These are phyloP conservation scores for Callionymus lyra DNA, from an alignment of 2,113 vertebrate species.

Conservation along the genomic window DNA sequence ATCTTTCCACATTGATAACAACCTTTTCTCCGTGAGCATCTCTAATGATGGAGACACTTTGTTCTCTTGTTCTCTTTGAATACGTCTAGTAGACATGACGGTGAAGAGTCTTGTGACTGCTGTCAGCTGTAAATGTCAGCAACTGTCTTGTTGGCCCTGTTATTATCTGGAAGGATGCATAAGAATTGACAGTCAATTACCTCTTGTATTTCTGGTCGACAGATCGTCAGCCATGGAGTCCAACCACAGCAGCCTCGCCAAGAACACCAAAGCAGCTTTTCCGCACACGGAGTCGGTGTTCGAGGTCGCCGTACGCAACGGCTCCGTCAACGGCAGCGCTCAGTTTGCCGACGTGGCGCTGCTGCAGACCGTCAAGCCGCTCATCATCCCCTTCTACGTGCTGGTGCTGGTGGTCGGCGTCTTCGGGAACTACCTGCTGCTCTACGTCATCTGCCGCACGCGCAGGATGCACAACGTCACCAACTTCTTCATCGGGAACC, in stretches of 20 bases:
- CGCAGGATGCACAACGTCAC: conserved; percentile 78
- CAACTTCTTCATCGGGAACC: conserved; percentile 79
- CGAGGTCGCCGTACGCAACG: conserved; percentile 54
- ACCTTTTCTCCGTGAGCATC: no score
- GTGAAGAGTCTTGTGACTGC: no score
- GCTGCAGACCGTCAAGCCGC: conserved; percentile 72
- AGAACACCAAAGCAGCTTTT: conserved; percentile 21
- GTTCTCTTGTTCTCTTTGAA: no score
- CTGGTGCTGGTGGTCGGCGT: conserved; percentile 69
- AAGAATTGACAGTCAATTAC: no score
- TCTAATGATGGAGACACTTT: no score
- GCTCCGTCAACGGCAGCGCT: conserved; percentile 59
- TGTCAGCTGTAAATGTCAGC: no score
- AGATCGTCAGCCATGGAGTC: conserved; percentile 32
- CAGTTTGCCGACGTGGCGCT: conserved; percentile 74
- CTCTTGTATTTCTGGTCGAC: no score
- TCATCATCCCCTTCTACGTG: conserved; percentile 73
- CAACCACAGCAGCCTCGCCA: conserved; percentile 30
- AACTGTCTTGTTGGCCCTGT: no score
- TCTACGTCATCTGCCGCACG: conserved; percentile 72
- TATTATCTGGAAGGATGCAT: no score
- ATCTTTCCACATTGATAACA: no score
- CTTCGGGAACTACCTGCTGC: conserved; percentile 74
- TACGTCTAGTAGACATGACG: no score
- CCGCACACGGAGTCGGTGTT: conserved; percentile 52